Evolutionary conservation across 30 jellyfish, hydroid and myxozoan species (phyloP), one percentile per base, ranked within the genome.

Genomic region (Cassiopea andromeda): DNA sequence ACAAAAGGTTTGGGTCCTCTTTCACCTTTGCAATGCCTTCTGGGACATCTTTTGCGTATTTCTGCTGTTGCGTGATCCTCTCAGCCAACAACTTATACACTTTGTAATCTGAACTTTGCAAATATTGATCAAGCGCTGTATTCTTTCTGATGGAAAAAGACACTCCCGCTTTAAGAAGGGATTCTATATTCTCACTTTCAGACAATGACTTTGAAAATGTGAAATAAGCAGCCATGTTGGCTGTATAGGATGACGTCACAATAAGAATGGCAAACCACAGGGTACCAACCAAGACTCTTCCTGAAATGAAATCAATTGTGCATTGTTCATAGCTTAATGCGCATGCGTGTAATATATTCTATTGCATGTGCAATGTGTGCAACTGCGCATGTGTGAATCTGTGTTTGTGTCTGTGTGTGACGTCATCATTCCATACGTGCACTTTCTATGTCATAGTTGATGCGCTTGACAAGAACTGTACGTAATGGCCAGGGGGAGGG

Each of bases 151-250:
- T 18, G 14, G 92, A 50, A 73, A 84, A 84, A 17, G 92, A 69
- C 59, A 70, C 85, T 50, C 85, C 85, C 18, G 19, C 44, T 49
- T 84, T 84, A 17, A 84, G 85, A 73, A 84, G 72, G 1, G 85
- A 71, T 44, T 84, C 92, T 7, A 84, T 71, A 85, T 73, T 83
- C 50, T 84, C 85, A 16, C 59, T 59, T 45, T 84, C 85, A 4
- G 85, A 69, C 43, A 70, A 54, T 15, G 85, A 70, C 58, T 70
- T 84, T 48, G 83, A 69, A 48, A 54, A 48, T n/a, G 92, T 84
- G 61, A 48, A 84, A 73, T 84, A 84, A 1, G 92, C 92, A 1
- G 92, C 92, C 85, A 84, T 71, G 78, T 84, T 84, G 5, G 92
- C 92, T 10, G 92, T 84, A 78, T 84, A 84, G 14, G 92, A 66